Base-by-base conservation (phyloP, 2,113 vertebrate genomes). In the Murina feae region DNA sequence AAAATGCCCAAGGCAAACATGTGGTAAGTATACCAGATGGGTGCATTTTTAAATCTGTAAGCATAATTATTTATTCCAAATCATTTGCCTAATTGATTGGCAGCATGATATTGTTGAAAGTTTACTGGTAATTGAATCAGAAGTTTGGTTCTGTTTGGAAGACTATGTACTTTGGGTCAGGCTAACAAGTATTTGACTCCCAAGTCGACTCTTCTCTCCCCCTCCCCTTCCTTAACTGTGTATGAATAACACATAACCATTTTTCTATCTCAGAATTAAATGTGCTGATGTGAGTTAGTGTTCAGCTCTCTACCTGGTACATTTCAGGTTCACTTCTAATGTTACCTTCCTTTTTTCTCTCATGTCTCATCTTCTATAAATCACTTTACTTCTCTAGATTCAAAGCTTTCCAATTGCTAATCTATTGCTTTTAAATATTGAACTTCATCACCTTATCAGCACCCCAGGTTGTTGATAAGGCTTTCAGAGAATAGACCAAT, bases 241-340 rank as follows among this genome's bases (percentile, higher is more conserved):
- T 72, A 25, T 32, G 17, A 81, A 81, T 8, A 74, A 68, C 93
- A 58, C 3, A 74, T 49, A 81, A 55, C 1, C 37, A 81, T 47
- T 66, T 66, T 32, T 20, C 47, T 60, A 30, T 6, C 32, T 82
- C 23, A 90, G 6, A 82, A 95, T 86, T 90, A 81, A 80, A 81
- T 88, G 6, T 25, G 18, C 66, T 3, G 30, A 66, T 76, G 1
- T 23, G 35, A 86, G 12, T 28, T 80, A 78, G 44, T 23, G 9
- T 16, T 13, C 6, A 55, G 10, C 7, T 90, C 16, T 89, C 37
- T 75, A 66, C 17, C 35, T 68, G 4, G 1, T 39, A 25, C 23
- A 91, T 32, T 86, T 96, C 23, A 86, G 5, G 18, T 86, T 96
- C 23, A 58, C 5, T 75, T 60, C 18, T 91, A 93, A 95, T 32